These are phyloP conservation scores for Micromussa lordhowensis DNA, from an alignment of 92 coral and sea anemone genomes.

Conservation along the genomic window DNA sequence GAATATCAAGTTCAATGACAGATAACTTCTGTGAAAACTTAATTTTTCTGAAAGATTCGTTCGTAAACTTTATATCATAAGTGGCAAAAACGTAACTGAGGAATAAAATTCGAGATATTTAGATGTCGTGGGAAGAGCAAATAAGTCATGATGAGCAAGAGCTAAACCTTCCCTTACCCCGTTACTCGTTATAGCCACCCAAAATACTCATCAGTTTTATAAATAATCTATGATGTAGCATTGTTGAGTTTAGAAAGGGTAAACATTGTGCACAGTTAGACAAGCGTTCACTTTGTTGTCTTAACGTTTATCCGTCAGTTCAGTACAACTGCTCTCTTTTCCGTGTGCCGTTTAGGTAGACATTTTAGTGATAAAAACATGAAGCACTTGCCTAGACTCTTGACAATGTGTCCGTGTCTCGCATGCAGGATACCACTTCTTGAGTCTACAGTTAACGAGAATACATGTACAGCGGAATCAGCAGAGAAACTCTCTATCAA, in stretches of 20 bases:
- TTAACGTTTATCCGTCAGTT: neutral
- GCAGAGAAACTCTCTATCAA: neutral
- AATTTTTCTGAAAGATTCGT: too few species aligned
- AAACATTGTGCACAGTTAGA: slow-evolving; percentile 17
- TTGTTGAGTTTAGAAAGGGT: neutral
- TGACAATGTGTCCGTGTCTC: slow-evolving; percentile 37
- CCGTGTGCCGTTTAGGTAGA: slow-evolving; percentile 8
- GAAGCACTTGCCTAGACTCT: slow-evolving; percentile 47
- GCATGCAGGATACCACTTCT: slow-evolving; percentile 54
- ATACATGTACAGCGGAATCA: slow-evolving; percentile 31
- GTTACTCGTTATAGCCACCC: neutral
- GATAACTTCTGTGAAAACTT: too few species aligned
- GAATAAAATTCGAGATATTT: neutral
- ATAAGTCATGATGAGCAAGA: too few species aligned
- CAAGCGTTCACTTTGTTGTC: slow-evolving; percentile 12
- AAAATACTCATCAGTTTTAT: neutral
- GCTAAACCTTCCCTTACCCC: neutral
- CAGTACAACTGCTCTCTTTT: neutral
- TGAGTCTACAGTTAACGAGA: slow-evolving; percentile 45
- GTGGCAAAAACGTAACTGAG: too few species aligned
- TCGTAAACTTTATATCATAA: neutral
- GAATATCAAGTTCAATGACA: too few species aligned
- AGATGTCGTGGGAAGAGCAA: neutral
- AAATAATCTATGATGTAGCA: too few species aligned
- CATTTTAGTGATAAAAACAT: slow-evolving; percentile 3